Evolutionary conservation across 2,113 vertebrate genomes (phyloP).

Genomic region (Ranitomeya variabilis): DNA sequence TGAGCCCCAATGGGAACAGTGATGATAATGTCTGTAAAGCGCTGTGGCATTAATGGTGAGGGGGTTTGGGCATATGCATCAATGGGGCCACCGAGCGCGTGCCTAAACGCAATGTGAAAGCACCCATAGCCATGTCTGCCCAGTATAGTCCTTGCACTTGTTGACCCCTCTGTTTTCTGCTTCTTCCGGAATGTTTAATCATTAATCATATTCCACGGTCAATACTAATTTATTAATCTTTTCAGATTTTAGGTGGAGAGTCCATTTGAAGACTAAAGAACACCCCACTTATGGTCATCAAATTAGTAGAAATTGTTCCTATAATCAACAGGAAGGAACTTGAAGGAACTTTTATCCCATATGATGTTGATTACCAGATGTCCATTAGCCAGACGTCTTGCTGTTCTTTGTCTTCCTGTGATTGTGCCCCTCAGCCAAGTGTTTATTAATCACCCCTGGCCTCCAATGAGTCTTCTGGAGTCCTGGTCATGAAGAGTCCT

Average conservation of each 20-base stretch:
- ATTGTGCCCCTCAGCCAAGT: neutral
- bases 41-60: too few relatives aligned
- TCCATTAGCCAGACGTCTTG: neutral
- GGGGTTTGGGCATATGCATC: too few relatives aligned
- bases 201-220: neutral
- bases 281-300: neutral
- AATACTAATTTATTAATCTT: neutral
- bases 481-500: neutral
- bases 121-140: too few relatives aligned
- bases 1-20: too few relatives aligned
- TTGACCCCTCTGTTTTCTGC: too few relatives aligned
- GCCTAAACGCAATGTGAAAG: too few relatives aligned
- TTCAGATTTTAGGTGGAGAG: neutral
- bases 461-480: slow-evolving; percentile 5
- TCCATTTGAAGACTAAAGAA: neutral
- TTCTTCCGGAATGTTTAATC: neutral
- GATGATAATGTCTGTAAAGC: too few relatives aligned
- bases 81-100: too few relatives aligned
- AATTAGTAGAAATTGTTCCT: neutral
- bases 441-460: neutral
- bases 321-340: neutral
- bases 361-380: neutral
- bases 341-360: neutral
- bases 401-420: slow-evolving; percentile 12
- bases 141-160: too few relatives aligned